These are phyloP conservation scores for Strongylocentrotus purpuratus DNA, from an alignment of 35 echinoderm and acorn worm genomes.

Conservation along the genomic window DNA sequence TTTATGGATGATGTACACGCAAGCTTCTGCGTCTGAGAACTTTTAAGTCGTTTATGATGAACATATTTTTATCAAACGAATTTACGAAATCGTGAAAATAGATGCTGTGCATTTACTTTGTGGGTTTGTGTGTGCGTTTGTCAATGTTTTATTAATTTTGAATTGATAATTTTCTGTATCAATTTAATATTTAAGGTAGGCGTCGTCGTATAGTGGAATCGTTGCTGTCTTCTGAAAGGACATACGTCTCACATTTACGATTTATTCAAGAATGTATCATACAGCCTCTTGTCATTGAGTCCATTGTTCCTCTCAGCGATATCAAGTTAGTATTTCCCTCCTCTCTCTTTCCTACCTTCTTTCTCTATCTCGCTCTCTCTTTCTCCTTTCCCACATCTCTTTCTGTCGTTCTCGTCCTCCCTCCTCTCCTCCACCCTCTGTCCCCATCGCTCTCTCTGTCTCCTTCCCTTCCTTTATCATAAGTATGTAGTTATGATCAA, in stretches of 20 bases:
- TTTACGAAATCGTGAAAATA: too few species aligned
- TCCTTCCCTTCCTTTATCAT: not conserved
- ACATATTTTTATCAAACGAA: too few species aligned
- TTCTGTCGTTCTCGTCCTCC: not conserved
- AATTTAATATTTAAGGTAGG: not conserved
- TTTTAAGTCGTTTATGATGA: too few species aligned
- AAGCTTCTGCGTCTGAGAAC: too few species aligned
- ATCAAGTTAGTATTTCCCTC: constrained; percentile 45
- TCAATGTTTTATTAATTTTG: too few species aligned
- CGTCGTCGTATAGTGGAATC: constrained; percentile 21
- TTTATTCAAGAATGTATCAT: constrained; percentile 49
- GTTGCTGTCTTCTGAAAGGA: constrained; percentile 45
- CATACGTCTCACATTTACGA: constrained; percentile 51
- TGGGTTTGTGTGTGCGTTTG: too few species aligned
- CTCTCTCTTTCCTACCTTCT: not conserved
- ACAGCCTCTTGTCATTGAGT: constrained; percentile 53
- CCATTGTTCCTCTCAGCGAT: constrained; percentile 43
- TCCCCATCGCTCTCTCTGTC: not conserved
- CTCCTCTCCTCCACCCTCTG: not conserved
- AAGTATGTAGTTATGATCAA: too few species aligned
- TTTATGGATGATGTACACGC: too few species aligned
- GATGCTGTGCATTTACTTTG: too few species aligned
- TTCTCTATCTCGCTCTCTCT: not conserved
- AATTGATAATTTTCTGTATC: too few species aligned
- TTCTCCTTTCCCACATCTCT: not conserved